These are phyloP conservation scores for Tinea trinotella DNA, from an alignment of 2,888 invertebrate species.

Conservation along the genomic window DNA sequence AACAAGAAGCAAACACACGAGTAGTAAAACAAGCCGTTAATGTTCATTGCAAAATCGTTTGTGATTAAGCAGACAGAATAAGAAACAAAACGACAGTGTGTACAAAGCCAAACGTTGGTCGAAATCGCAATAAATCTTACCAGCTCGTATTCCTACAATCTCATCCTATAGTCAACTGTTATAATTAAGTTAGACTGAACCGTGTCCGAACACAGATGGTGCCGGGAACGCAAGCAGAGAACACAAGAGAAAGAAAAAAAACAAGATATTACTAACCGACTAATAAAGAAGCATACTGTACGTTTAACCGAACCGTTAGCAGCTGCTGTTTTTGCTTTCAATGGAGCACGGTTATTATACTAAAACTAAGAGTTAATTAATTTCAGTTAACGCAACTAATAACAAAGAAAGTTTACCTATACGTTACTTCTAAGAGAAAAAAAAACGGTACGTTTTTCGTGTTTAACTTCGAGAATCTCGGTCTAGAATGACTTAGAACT, in stretches of 20 bases:
- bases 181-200: constrained; percentile 59
- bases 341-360: constrained; percentile 15
- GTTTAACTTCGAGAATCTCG: neutral
- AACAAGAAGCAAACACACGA: constrained; percentile 48
- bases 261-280: constrained; percentile 49
- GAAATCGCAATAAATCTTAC: constrained; percentile 63
- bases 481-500: neutral
- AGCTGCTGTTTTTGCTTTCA: constrained; percentile 58
- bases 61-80: constrained; percentile 58
- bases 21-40: constrained; percentile 43
- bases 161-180: constrained; percentile 55
- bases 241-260: constrained; percentile 44
- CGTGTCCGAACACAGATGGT: constrained; percentile 56
- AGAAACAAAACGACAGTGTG: constrained; percentile 46
- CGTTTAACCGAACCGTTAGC: constrained; percentile 38
- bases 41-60: constrained; percentile 40
- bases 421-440: neutral
- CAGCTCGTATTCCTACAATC: constrained; percentile 47
- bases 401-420: neutral
- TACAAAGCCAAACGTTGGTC: constrained; percentile 7
- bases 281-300: constrained; percentile 56
- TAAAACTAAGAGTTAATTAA: constrained; percentile 16
- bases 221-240: constrained; percentile 50
- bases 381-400: constrained; percentile 14
- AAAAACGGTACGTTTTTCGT: neutral